Evolutionary conservation across 2,113 vertebrate species (phyloP).

Genomic region (Muntiacus muntjak): DNA sequence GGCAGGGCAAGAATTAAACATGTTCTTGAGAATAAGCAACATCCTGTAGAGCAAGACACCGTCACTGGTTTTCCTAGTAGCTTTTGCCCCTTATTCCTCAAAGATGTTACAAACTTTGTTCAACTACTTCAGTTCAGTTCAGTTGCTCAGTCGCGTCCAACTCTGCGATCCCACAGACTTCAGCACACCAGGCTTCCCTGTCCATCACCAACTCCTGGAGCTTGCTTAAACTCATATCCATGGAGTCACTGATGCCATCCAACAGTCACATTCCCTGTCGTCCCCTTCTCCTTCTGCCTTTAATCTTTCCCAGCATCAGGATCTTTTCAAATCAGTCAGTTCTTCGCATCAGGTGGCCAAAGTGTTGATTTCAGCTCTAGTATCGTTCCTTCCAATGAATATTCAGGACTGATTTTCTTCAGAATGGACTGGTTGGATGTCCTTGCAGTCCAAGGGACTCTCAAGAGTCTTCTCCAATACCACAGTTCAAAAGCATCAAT

Average conservation of each 20-base stretch:
- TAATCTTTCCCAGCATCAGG: background rate
- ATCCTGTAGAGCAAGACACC: fast-evolving
- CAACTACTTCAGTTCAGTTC: background rate
- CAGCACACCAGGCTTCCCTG: background rate
- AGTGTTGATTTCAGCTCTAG: background rate
- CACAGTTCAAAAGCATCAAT: background rate
- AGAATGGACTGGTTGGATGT: background rate
- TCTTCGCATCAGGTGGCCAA: background rate
- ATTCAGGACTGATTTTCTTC: background rate
- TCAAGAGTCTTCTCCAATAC: background rate
- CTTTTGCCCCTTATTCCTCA: background rate
- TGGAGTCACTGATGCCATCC: background rate
- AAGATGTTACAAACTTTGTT: background rate
- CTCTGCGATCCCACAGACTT: background rate
- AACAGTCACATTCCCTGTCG: background rate
- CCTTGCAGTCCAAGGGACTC: background rate
- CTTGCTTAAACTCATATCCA: background rate
- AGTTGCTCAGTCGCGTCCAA: background rate
- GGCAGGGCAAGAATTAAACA: background rate
- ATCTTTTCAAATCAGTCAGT: background rate
- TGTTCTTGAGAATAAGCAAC: background rate
- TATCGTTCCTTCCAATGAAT: background rate
- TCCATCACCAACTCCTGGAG: background rate
- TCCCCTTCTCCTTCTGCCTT: background rate
- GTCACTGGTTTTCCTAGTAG: background rate